Percentiles rank a stretch among this genome's conserved stretches.
phyloP scores from a whole-genome alignment of 2,888 invertebrate species.

The Eristalis intricaria region DNA sequence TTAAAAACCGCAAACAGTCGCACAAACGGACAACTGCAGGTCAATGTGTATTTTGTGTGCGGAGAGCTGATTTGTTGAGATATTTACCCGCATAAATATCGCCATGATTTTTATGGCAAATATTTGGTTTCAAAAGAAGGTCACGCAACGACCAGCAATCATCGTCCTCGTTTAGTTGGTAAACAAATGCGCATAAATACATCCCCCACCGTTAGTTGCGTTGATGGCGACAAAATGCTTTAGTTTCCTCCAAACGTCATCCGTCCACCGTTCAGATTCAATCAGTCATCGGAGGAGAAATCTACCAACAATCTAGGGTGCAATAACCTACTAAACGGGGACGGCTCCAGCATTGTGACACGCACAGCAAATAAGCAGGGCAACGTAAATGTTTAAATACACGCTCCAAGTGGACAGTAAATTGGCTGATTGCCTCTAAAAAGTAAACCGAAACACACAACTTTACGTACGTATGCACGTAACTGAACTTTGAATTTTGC shows the following conservation, averaged over 20 bases:
- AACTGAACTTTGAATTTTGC: slow-evolving; percentile 37
- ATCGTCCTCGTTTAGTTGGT: slow-evolving; percentile 25
- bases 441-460: slow-evolving; percentile 18
- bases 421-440: background rate
- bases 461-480: slow-evolving; percentile 11
- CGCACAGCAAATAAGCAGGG: slow-evolving; percentile 42
- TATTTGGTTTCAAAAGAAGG: slow-evolving; percentile 47
- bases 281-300: background rate
- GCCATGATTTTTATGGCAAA: slow-evolving; percentile 32
- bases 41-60: slow-evolving; percentile 29
- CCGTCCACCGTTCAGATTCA: background rate
- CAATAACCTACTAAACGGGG: slow-evolving; percentile 43
- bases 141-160: background rate
- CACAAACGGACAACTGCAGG: slow-evolving; percentile 15
- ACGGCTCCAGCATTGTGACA: background rate
- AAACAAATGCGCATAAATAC: background rate
- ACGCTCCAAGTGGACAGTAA: background rate
- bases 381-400: slow-evolving; percentile 45
- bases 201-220: no score
- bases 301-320: slow-evolving; percentile 11
- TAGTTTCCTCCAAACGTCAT: background rate
- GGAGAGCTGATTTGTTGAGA: slow-evolving; percentile 21
- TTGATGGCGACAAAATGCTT: background rate
- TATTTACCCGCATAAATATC: slow-evolving; percentile 35
- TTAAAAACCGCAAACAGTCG: background rate